These are phyloP conservation scores for Xylocampa areola DNA, from an alignment of 2,888 invertebrate genomes.

Conservation along the genomic window DNA sequence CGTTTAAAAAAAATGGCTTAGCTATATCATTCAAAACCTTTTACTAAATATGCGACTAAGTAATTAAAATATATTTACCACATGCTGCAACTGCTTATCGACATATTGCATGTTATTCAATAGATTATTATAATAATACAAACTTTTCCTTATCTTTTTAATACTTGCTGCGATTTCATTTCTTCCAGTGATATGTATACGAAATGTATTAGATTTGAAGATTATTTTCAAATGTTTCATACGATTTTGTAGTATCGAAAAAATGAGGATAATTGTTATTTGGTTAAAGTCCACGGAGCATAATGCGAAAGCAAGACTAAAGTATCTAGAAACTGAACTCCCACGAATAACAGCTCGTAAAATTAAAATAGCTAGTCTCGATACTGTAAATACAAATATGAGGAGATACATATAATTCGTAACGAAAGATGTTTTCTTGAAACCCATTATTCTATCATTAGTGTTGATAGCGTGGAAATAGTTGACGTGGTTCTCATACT, in stretches of 20 bases:
- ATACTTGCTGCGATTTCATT: conserved; percentile 4
- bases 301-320: not conserved
- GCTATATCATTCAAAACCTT: no score
- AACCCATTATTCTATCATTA: conserved; percentile 15
- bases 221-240: conserved; percentile 15
- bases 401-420: not conserved
- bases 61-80: conserved; percentile 13
- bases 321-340: not conserved
- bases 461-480: conserved; percentile 1
- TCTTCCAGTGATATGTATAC: conserved; percentile 25
- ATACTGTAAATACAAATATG: not conserved
- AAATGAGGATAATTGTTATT: not conserved
- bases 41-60: not conserved
- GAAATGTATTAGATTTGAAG: conserved; percentile 6
- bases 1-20: no score
- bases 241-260: conserved; percentile 15
- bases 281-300: not conserved
- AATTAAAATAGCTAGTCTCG: not conserved
- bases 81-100: conserved; percentile 14
- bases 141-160: conserved; percentile 16
- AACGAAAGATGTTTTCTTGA: conserved; percentile 3
- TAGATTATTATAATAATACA: conserved; percentile 26
- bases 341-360: not conserved
- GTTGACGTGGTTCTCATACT: not conserved
- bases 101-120: conserved; percentile 17